phyloP scores from a whole-genome alignment of 2,888 invertebrate species.

The Heliconius sara region DNA sequence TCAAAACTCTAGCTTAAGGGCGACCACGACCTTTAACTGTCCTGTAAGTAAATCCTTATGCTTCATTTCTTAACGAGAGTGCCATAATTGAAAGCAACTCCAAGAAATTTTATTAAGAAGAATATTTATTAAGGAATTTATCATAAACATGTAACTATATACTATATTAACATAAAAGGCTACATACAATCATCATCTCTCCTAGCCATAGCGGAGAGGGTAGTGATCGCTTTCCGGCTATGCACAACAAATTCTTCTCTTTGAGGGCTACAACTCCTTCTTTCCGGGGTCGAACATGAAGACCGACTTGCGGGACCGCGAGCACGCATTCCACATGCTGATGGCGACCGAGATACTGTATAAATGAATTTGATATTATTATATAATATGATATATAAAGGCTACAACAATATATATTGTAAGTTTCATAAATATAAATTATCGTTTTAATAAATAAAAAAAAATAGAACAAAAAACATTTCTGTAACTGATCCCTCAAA shows the following conservation, averaged over 20 bases:
- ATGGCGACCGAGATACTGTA: conserved; percentile 82
- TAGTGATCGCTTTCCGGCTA: conserved; percentile 90
- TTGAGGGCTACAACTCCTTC: conserved; percentile 72
- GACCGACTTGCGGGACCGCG: conserved; percentile 61
- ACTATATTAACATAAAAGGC: not conserved
- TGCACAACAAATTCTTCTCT: conserved; percentile 92
- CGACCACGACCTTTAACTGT: too few relatives aligned
- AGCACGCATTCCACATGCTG: conserved; percentile 68
- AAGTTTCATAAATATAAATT: not conserved
- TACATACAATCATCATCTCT: conserved; percentile 57
- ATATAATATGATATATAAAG: not conserved
- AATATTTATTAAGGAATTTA: too few relatives aligned
- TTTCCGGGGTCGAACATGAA: conserved; percentile 75
- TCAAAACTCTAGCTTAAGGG: too few relatives aligned
- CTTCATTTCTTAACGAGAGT: too few relatives aligned
- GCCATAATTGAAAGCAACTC: too few relatives aligned
- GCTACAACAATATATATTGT: not conserved
- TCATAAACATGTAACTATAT: too few relatives aligned
- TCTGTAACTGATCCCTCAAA: not conserved
- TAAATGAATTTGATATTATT: not conserved
- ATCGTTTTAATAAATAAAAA: not conserved
- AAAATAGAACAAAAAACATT: not conserved
- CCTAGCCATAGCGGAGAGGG: conserved; percentile 84
- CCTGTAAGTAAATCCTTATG: too few relatives aligned
- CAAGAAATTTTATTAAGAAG: too few relatives aligned